Evolutionary conservation across 1,140 invertebrate species (phyloP).

Genomic region (Leptopilina boulardi): DNA sequence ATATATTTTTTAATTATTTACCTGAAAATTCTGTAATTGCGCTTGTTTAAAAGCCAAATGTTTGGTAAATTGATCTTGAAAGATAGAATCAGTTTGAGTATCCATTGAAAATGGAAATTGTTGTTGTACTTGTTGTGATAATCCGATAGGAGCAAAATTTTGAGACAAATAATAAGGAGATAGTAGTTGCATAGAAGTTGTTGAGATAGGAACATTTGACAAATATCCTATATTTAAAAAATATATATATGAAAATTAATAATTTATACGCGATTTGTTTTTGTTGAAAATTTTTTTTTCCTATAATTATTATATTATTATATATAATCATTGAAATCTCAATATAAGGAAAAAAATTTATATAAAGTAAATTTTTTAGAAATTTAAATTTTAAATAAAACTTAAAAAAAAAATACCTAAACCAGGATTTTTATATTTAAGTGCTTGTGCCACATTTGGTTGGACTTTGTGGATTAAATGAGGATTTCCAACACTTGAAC

Average conservation of each 20-base stretch:
- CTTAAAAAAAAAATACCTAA: conserved; percentile 51
- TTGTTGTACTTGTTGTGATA: conserved; percentile 59
- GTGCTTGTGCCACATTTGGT: conserved; percentile 63
- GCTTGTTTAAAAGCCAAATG: conserved; percentile 54
- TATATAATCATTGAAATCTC: background rate
- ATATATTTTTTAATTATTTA: background rate
- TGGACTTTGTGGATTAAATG: conserved; percentile 62
- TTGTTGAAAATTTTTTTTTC: too few relatives aligned
- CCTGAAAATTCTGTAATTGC: conserved; percentile 45
- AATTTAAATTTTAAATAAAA: too few relatives aligned
- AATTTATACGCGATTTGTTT: too few relatives aligned
- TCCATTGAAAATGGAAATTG: conserved; percentile 46
- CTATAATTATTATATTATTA: too few relatives aligned
- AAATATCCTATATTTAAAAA: too few relatives aligned
- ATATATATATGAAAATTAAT: too few relatives aligned
- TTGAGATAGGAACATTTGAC: conserved; percentile 45
- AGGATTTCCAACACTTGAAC: conserved; percentile 67
- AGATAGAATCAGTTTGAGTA: conserved; percentile 42
- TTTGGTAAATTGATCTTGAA: conserved; percentile 58
- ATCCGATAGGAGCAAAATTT: conserved; percentile 44
- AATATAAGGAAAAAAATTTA: too few relatives aligned
- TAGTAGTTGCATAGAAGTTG: too few relatives aligned
- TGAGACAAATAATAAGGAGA: too few relatives aligned
- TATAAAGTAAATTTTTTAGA: too few relatives aligned
- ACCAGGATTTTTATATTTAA: conserved; percentile 67